A percentile compares a stretch with the other conserved stretches of the same genome.
These are phyloP conservation scores for Cathartes aura DNA, from an alignment of 2,113 vertebrate species.

Conservation along the genomic window DNA sequence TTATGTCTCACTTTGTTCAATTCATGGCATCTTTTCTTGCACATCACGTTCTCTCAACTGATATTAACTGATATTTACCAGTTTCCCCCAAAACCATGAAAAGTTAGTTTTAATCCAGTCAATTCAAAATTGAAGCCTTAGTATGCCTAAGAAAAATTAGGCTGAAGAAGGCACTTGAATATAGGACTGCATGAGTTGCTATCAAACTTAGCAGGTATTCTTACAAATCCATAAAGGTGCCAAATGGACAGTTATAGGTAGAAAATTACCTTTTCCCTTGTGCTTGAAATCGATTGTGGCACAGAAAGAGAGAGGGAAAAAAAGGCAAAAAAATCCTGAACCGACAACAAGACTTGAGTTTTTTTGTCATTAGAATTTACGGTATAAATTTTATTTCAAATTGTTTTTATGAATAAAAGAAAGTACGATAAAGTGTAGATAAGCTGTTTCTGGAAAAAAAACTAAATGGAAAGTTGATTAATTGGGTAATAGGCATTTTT, in stretches of 20 bases:
- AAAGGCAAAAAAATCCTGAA: accelerated
- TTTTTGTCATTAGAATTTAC: not conserved
- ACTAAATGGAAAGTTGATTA: not conserved
- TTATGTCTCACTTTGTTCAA: not conserved
- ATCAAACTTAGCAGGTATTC: not conserved
- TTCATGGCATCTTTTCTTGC: not conserved
- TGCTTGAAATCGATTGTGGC: not conserved
- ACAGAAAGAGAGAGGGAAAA: not conserved
- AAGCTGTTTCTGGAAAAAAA: not conserved
- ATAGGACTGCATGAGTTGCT: not conserved
- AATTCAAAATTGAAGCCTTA: not conserved
- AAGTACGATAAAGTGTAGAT: not conserved
- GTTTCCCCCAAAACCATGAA: not conserved
- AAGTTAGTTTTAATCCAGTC: not conserved
- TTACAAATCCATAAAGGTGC: not conserved
- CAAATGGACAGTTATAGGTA: not conserved
- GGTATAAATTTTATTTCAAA: not conserved
- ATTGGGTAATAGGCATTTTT: not conserved
- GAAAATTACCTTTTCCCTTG: not conserved
- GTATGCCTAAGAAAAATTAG: not conserved
- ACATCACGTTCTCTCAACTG: not conserved
- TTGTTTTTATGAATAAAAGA: not conserved
- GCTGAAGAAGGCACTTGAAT: not conserved
- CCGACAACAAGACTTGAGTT: accelerated
- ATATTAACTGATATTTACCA: not conserved